Conservation (phyloP, 1,140 invertebrate species). For the Chironomus tepperi region DNA sequence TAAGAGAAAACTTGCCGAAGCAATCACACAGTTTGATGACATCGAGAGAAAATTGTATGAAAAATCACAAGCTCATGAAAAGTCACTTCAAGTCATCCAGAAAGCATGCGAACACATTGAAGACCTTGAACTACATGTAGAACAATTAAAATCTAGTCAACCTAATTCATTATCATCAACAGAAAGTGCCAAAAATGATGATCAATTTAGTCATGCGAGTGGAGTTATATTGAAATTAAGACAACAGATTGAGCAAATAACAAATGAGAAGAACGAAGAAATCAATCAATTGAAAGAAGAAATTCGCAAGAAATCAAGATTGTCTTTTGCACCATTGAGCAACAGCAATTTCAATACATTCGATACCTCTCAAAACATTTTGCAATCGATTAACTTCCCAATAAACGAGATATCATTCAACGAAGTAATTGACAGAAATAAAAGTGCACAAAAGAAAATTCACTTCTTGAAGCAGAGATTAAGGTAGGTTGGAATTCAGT, state of each 20-base stretch:
- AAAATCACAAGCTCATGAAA: constrained; percentile 32
- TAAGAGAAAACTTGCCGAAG: constrained; percentile 32
- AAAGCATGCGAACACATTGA: constrained; percentile 36
- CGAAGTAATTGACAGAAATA: constrained; percentile 29
- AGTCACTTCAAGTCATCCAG: constrained; percentile 35
- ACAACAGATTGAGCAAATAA: constrained; percentile 18
- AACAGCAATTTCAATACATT: neutral
- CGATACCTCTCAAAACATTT: no score
- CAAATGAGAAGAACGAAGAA: constrained; percentile 20
- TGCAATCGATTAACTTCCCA: neutral
- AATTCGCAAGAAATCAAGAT: neutral
- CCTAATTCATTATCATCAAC: neutral
- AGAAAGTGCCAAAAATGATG: constrained; percentile 18
- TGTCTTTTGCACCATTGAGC: neutral
- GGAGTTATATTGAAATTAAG: neutral
- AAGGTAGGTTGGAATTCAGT: neutral
- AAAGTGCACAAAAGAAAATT: constrained; percentile 26
- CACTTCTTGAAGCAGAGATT: neutral
- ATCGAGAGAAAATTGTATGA: constrained; percentile 32
- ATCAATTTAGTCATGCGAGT: constrained; percentile 11
- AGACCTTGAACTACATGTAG: constrained; percentile 24
- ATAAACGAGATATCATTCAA: constrained; percentile 1
- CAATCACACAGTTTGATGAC: constrained; percentile 33
- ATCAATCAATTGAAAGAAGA: constrained; percentile 16
- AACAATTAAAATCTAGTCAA: constrained; percentile 18